Evolutionary conservation across 2,797 vertebrate species (phyloP).

Genomic region (Mergus octosetaceus): DNA sequence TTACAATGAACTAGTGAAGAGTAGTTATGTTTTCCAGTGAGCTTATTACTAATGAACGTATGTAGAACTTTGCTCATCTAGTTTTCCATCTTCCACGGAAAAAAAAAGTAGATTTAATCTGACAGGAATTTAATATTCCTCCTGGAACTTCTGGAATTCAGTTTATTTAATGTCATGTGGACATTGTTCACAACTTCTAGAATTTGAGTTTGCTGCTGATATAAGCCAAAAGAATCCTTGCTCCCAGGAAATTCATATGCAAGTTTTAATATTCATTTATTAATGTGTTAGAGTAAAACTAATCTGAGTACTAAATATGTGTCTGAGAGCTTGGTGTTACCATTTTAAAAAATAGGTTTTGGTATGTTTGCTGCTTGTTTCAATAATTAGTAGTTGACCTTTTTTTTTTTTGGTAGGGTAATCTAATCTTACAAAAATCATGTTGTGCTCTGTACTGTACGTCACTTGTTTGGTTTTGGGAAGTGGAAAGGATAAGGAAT

Average conservation of each 20-base stretch:
- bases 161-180: neutral
- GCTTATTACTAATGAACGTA: slow-evolving; percentile 71
- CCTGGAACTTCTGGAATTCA: slow-evolving; percentile 6
- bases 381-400: slow-evolving; percentile 5
- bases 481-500: slow-evolving; percentile 71
- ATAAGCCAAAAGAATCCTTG: neutral
- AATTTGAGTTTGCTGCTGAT: neutral
- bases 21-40: slow-evolving; percentile 74
- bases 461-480: slow-evolving; percentile 58
- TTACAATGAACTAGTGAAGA: slow-evolving; percentile 79
- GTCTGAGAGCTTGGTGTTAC: neutral
- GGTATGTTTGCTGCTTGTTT: neutral
- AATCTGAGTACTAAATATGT: neutral
- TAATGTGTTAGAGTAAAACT: neutral
- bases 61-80: slow-evolving; percentile 46
- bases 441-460: slow-evolving; percentile 31
- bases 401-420: neutral
- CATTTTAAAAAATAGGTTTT: neutral
- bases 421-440: slow-evolving; percentile 28
- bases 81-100: slow-evolving; percentile 36
- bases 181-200: neutral
- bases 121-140: slow-evolving; percentile 7
- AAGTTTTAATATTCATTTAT: neutral
- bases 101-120: neutral
- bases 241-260: neutral